A percentile compares a stretch with the other conserved stretches of the same genome.
Evolutionary conservation across 2,113 vertebrate genomes (phyloP).

Genomic region (Chelonoidis abingdonii): DNA sequence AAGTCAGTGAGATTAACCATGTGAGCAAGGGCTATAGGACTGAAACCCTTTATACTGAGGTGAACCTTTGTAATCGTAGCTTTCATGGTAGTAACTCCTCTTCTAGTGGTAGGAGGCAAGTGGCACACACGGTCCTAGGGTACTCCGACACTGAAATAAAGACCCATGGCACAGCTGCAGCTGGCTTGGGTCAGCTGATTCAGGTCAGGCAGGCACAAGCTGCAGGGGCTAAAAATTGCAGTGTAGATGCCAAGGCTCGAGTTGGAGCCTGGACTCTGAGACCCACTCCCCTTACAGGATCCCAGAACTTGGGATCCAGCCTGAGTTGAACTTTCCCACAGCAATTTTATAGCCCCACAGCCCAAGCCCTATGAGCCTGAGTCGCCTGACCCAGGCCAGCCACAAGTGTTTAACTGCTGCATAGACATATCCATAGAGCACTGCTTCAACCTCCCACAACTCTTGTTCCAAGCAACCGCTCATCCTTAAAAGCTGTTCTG

Average conservation of each 20-base stretch:
- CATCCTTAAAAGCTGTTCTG: not conserved
- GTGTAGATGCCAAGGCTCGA: not conserved
- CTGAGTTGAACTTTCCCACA: too few species aligned
- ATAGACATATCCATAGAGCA: not conserved
- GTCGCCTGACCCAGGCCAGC: not conserved
- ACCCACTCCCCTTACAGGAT: not conserved
- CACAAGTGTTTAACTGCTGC: not conserved
- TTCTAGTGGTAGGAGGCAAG: fast-evolving
- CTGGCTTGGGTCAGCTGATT: not conserved
- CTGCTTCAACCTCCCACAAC: not conserved
- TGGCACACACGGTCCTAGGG: fast-evolving
- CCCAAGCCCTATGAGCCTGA: not conserved
- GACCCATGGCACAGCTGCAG: not conserved
- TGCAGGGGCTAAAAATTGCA: not conserved
- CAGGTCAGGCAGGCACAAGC: not conserved
- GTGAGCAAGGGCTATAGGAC: not conserved
- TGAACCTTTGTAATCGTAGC: not conserved
- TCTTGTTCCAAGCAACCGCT: fast-evolving
- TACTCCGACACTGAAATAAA: not conserved
- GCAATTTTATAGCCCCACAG: too few species aligned
- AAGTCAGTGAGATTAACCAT: not conserved
- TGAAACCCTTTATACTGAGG: not conserved
- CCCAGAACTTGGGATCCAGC: not conserved
- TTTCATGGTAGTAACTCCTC: not conserved
- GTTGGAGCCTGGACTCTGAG: too few species aligned